Evolutionary conservation across 2,888 invertebrate genomes (phyloP), one percentile per base, ranked within the genome.

Genomic region (Empis livida): DNA sequence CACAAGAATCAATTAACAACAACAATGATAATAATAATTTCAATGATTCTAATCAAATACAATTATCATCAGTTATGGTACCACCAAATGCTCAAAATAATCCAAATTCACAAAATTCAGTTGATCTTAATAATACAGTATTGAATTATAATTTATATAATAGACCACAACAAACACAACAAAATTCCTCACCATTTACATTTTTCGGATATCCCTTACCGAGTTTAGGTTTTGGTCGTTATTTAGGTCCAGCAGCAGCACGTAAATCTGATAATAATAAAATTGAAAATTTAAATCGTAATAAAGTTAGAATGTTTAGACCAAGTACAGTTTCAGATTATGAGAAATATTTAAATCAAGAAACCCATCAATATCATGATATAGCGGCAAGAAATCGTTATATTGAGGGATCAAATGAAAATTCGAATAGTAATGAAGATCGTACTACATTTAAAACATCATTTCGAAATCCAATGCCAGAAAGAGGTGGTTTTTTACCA

Each of bases 121-220:
- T 79, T 5, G 75, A 72, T 39, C 54, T 67, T 9, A 66, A 67
- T 42, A 70, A 70, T 40, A 63, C 65, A 1, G 44, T 69, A 15
- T 67, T 71, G 44, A 71, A 71, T 53, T 69, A 64, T 15, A 63
- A 71, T 42, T 59, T 63, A 52, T 60, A 65, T 11, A 67, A 70
- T 51, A 59, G 61, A 32, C 39, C 49, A 32, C 42, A 37, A 46
- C 53, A 43, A 49, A 59, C 65, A 45, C 63, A 67, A 32, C 45
- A 44, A 44, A 41, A 44, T 15, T 72, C 71, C 31, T 72, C 76
- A 1, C 76, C 80, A 0, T 87, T 88, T 55, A 87, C 89, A 13
- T 87, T 90, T 61, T 90, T 90, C 59, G 90, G 90, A 0, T 80
- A 89, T 61, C 89, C 90, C 0, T 62, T 90, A 49, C 84, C 88